These are phyloP conservation scores for Nemopilema nomurai DNA, from an alignment of 30 jellyfish, hydroid and myxozoan species.

Conservation along the genomic window DNA sequence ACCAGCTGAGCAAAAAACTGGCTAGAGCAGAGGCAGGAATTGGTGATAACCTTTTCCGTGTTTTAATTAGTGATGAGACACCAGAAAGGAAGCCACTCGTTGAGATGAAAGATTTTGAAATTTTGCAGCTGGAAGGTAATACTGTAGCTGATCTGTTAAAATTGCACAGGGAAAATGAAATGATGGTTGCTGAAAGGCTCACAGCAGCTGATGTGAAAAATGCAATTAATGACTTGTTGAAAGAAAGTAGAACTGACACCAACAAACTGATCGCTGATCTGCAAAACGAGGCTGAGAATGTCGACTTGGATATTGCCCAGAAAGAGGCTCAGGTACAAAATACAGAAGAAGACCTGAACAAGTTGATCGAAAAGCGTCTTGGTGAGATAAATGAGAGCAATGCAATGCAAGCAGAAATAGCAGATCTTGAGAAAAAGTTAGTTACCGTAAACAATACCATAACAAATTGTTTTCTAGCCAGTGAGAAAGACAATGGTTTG, in stretches of 20 bases:
- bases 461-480: conserved; percentile 9
- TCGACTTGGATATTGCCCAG: not conserved
- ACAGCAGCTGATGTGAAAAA: conserved; percentile 25
- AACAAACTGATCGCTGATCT: conserved; percentile 11
- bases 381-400: not conserved
- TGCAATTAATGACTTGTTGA: conserved; percentile 19
- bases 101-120: conserved; percentile 12
- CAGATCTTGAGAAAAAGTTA: conserved; percentile 26
- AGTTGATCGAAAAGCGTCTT: conserved; percentile 3
- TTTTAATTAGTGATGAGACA: not conserved
- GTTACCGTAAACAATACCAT: conserved; percentile 13
- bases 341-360: conserved; percentile 12
- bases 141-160: conserved; percentile 25
- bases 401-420: conserved; percentile 4
- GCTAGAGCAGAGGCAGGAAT: conserved; percentile 7
- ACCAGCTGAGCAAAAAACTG: conserved; percentile 7
- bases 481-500: not conserved
- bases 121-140: conserved; percentile 13
- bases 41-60: conserved; percentile 31
- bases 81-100: not conserved
- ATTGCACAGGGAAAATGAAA: conserved; percentile 1
- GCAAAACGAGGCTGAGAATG: conserved; percentile 17
- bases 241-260: conserved; percentile 15
- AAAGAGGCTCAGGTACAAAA: not conserved
- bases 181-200: conserved; percentile 4